Conservation (phyloP, 1,140 invertebrate genomes). For the Hycleus cichorii region DNA sequence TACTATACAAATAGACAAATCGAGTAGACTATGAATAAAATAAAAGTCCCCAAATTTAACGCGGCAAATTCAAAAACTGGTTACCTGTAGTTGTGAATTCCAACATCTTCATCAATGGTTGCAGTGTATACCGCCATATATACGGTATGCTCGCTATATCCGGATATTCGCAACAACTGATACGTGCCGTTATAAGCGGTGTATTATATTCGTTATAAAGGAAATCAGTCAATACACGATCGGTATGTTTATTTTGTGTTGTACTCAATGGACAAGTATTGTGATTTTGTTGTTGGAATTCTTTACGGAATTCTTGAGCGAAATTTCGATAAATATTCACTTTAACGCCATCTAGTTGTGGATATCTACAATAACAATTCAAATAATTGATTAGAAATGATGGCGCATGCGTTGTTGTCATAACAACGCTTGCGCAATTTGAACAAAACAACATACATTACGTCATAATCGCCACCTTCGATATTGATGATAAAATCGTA, state of each 20-base stretch:
- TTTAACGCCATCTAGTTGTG: slow-evolving; percentile 19
- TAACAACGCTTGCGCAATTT: background rate
- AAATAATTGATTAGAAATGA: background rate
- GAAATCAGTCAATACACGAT: slow-evolving; percentile 46
- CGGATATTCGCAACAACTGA: slow-evolving; percentile 76
- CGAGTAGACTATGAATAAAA: too few relatives aligned
- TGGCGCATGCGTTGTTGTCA: background rate
- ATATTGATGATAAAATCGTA: slow-evolving; percentile 58
- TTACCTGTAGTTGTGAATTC: slow-evolving; percentile 48
- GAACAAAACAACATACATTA: slow-evolving; percentile 42
- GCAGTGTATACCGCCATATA: slow-evolving; percentile 68
- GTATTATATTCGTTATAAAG: slow-evolving; percentile 49
- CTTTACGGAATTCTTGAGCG: slow-evolving; percentile 42
- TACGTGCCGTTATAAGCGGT: slow-evolving; percentile 48
- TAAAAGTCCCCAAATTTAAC: background rate
- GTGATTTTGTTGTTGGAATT: slow-evolving; percentile 22
- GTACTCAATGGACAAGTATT: slow-evolving; percentile 21
- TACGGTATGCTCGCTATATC: slow-evolving; percentile 52
- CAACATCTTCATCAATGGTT: slow-evolving; percentile 59
- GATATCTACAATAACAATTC: slow-evolving; percentile 34
- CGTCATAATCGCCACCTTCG: slow-evolving; percentile 52
- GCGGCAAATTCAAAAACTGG: background rate
- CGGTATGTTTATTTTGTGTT: slow-evolving; percentile 19
- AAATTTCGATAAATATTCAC: slow-evolving; percentile 47
- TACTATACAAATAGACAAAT: too few relatives aligned